A percentile compares a stretch with the other conserved stretches of the same genome.
phyloP scores from a whole-genome alignment of 2,113 vertebrate genomes.

The Channa argus region DNA sequence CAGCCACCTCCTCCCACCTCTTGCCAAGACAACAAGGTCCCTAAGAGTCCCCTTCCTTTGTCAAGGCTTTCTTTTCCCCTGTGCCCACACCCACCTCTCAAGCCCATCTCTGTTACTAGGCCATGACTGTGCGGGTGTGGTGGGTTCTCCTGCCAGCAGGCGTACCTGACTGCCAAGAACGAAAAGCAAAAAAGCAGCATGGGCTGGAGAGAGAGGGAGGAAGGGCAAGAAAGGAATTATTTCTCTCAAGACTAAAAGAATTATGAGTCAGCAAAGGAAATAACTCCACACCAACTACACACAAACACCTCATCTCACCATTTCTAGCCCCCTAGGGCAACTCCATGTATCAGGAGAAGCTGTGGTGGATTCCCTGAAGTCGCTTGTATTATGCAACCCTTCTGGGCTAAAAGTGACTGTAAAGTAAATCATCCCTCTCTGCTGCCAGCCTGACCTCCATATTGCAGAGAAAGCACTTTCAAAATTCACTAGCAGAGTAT shows the following conservation, averaged over 20 bases:
- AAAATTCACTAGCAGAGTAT: slow-evolving; percentile 69
- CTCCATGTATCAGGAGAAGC: slow-evolving; percentile 58
- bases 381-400: slow-evolving; percentile 74
- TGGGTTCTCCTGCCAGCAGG: slow-evolving; percentile 66
- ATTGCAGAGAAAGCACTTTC: slow-evolving; percentile 74
- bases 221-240: slow-evolving; percentile 62
- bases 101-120: slow-evolving; percentile 60
- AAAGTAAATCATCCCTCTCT: slow-evolving; percentile 76
- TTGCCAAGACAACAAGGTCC: slow-evolving; percentile 73
- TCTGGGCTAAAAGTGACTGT: slow-evolving; percentile 72
- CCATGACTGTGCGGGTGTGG: slow-evolving; percentile 66
- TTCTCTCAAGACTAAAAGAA: slow-evolving; percentile 63
- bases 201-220: slow-evolving; percentile 34
- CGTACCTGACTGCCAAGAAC: slow-evolving; percentile 68
- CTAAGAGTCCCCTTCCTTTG: slow-evolving; percentile 52
- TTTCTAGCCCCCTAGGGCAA: slow-evolving; percentile 32
- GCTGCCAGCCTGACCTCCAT: slow-evolving; percentile 73
- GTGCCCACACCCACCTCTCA: slow-evolving; percentile 54
- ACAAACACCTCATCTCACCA: slow-evolving; percentile 53
- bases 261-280: slow-evolving; percentile 76
- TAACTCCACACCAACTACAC: slow-evolving; percentile 39
- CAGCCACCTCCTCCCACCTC: slow-evolving; percentile 68
- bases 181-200: slow-evolving; percentile 34
- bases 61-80: slow-evolving; percentile 38
- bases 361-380: slow-evolving; percentile 64